A percentile compares a stretch with the other conserved stretches of the same genome.
phyloP scores from a whole-genome alignment of 2,113 vertebrate genomes.

The Oenanthe oenanthe region DNA sequence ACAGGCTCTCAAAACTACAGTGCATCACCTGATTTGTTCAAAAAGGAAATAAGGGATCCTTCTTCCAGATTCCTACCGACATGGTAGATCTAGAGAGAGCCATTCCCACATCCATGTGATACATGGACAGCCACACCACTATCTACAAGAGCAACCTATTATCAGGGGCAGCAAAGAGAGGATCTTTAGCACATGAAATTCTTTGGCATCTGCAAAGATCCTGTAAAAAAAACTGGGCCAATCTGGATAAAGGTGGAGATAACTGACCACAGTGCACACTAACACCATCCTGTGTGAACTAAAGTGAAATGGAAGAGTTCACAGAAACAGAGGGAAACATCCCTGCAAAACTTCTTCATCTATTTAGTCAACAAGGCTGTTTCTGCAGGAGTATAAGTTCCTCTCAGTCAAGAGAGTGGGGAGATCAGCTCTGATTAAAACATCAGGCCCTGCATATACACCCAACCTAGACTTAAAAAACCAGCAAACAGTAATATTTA shows the following conservation, averaged over 20 bases:
- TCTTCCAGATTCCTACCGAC: constrained; percentile 2
- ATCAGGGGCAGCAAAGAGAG: not conserved
- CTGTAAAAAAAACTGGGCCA: not conserved
- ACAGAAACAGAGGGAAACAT: not conserved
- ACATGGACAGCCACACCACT: not conserved
- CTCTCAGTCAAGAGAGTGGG: not conserved
- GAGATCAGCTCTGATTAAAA: not conserved
- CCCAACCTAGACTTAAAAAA: not conserved
- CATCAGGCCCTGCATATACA: not conserved
- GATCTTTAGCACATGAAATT: not conserved
- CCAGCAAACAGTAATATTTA: constrained; percentile 53
- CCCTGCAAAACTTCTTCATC: not conserved
- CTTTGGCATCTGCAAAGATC: not conserved
- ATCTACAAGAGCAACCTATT: not conserved
- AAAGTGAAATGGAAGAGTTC: not conserved
- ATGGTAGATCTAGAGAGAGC: not conserved
- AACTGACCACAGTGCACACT: not conserved
- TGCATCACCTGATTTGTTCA: not conserved
- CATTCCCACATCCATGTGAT: not conserved
- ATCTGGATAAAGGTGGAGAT: not conserved
- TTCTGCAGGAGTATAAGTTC: not conserved
- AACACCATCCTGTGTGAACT: not conserved
- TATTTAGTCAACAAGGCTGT: not conserved
- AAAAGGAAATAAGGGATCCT: not conserved
- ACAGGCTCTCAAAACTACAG: not conserved